These are phyloP conservation scores for Netta rufina DNA, from an alignment of 2,797 vertebrate genomes.

Conservation along the genomic window DNA sequence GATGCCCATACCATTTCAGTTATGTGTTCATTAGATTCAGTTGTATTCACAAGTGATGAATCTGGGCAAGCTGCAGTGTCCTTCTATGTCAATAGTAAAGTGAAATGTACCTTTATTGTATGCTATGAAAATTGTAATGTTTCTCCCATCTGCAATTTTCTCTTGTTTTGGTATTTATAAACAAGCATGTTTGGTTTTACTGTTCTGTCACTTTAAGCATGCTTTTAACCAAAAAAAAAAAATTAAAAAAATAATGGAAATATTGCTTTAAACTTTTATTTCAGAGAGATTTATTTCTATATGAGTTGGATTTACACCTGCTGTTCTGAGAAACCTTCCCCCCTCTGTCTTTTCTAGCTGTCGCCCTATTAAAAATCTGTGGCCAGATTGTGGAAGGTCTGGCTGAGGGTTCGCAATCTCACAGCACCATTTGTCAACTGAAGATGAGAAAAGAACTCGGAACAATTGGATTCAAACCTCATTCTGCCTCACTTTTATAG, in stretches of 20 bases:
- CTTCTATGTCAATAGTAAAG: not conserved
- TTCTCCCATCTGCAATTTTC: not conserved
- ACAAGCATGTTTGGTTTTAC: fast-evolving
- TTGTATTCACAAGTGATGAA: not conserved
- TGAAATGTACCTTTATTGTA: not conserved
- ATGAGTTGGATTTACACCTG: not conserved
- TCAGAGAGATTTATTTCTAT: not conserved
- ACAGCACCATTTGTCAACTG: not conserved
- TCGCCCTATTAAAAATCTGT: not conserved
- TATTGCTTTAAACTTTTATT: not conserved
- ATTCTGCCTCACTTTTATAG: not conserved
- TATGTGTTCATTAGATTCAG: not conserved
- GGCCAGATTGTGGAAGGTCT: not conserved
- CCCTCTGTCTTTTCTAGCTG: not conserved
- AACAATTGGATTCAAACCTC: not conserved
- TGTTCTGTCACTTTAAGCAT: not conserved
- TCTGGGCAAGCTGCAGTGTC: not conserved
- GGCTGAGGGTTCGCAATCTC: not conserved
- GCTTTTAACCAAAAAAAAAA: not conserved
- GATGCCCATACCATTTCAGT: not conserved
- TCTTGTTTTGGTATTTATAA: not conserved
- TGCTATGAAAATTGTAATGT: not conserved
- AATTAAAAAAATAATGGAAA: not conserved
- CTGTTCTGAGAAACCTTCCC: not conserved
- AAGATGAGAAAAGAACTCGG: not conserved